phyloP scores from a whole-genome alignment of 1,140 invertebrate genomes.

The Dendrolimus punctatus region DNA sequence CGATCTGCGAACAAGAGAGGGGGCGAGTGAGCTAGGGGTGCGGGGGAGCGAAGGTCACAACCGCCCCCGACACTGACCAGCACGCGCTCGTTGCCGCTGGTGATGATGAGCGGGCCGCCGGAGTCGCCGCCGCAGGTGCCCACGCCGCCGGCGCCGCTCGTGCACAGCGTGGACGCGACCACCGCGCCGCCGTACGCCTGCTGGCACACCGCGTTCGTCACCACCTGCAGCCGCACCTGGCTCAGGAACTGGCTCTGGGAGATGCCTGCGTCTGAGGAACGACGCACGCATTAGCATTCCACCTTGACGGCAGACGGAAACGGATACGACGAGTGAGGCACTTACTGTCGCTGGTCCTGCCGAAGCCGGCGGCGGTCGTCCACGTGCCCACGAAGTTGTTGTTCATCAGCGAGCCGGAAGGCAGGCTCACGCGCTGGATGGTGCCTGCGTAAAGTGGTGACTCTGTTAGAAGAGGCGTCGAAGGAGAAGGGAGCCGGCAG shows the following conservation, averaged over 20 bases:
- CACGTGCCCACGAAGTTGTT: conserved; percentile 16
- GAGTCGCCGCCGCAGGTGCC: conserved; percentile 54
- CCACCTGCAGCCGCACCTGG: conserved; percentile 24
- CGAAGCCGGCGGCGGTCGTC: conserved; percentile 21
- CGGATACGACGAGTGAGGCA: neutral
- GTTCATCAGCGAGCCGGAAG: conserved; percentile 8
- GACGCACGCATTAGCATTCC: neutral
- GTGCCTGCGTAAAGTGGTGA: conserved; percentile 10
- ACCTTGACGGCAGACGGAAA: neutral
- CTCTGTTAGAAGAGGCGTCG: neutral
- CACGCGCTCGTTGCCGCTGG: conserved; percentile 11
- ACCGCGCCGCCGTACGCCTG: conserved; percentile 18
- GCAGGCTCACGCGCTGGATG: conserved; percentile 13
- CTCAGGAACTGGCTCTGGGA: conserved; percentile 17
- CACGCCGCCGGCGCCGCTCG: conserved; percentile 13
- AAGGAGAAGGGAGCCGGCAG: neutral
- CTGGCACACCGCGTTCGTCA: conserved; percentile 24
- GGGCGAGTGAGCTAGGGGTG: too few species aligned
- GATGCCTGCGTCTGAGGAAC: conserved; percentile 18
- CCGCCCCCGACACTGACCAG: conserved; percentile 9
- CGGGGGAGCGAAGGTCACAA: neutral
- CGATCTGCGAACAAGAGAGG: conserved; percentile 15
- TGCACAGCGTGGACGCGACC: conserved; percentile 21
- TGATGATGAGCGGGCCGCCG: conserved; percentile 59
- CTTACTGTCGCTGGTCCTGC: conserved; percentile 22